These are phyloP conservation scores for Sinosuthora webbiana DNA, from an alignment of 2,113 vertebrate genomes.

Conservation along the genomic window DNA sequence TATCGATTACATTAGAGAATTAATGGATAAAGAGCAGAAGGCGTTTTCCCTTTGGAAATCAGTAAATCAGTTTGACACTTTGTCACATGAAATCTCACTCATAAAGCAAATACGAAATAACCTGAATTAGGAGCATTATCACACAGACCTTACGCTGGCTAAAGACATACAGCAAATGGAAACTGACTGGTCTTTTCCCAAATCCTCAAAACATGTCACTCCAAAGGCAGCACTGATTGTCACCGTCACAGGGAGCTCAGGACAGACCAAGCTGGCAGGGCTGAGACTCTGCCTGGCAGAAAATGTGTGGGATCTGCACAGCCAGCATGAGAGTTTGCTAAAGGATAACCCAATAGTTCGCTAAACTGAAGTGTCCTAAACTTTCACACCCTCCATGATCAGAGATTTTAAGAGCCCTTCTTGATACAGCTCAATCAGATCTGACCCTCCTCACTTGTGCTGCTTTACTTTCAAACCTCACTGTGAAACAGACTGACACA, in stretches of 20 bases:
- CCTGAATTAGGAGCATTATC: neutral
- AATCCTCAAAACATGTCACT: neutral
- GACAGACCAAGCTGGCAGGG: neutral
- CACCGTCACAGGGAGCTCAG: neutral
- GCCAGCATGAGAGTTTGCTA: neutral
- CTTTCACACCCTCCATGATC: neutral
- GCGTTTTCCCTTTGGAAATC: neutral
- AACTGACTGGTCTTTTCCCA: neutral
- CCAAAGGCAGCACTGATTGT: neutral
- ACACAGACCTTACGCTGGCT: neutral
- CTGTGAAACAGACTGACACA: neutral
- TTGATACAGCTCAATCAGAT: neutral
- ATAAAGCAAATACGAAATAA: neutral
- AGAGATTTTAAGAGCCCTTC: neutral
- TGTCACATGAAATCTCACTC: neutral
- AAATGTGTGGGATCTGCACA: neutral
- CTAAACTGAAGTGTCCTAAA: neutral
- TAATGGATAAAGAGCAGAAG: neutral
- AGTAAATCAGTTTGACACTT: neutral
- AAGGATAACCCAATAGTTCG: neutral
- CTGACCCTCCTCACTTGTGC: neutral
- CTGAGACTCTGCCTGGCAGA: neutral
- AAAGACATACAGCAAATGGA: neutral
- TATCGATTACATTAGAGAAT: conserved; percentile 45
- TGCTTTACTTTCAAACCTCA: neutral